These are phyloP conservation scores for Serrognathus titanus DNA, from an alignment of 2,888 invertebrate genomes.

Conservation along the genomic window DNA sequence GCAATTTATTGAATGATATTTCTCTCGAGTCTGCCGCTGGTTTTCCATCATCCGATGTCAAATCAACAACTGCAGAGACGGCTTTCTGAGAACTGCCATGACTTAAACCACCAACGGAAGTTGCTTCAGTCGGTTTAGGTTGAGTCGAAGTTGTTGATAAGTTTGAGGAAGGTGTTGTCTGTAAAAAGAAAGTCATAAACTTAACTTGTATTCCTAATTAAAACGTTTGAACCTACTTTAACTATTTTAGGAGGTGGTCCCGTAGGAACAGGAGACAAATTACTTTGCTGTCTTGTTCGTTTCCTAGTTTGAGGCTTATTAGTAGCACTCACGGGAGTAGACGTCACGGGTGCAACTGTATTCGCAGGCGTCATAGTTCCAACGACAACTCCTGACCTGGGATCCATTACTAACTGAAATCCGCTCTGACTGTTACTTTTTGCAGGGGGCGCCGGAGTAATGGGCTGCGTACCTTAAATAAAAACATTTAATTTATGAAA, in stretches of 20 bases:
- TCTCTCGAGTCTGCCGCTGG: constrained; percentile 66
- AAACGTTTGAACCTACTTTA: constrained; percentile 2
- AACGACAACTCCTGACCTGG: constrained; percentile 49
- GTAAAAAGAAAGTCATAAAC: constrained; percentile 2
- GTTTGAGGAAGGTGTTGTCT: constrained; percentile 15
- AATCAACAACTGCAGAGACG: constrained; percentile 54
- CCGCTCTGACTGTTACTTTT: constrained; percentile 22
- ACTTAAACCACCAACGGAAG: constrained; percentile 69
- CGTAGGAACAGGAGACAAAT: constrained; percentile 10
- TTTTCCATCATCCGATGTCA: constrained; percentile 59
- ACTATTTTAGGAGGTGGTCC: constrained; percentile 18
- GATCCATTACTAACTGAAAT: constrained; percentile 54
- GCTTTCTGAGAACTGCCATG: constrained; percentile 49
- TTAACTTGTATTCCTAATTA: too few species aligned
- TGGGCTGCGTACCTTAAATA: constrained; percentile 15
- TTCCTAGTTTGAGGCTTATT: constrained; percentile 14
- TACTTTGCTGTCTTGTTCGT: constrained; percentile 9
- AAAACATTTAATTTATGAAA: too few species aligned
- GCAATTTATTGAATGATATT: constrained; percentile 73
- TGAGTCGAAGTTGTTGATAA: constrained; percentile 23
- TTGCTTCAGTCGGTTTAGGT: constrained; percentile 66
- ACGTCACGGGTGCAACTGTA: not conserved
- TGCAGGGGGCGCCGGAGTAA: constrained; percentile 22
- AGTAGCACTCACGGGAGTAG: constrained; percentile 5
- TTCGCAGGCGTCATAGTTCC: constrained; percentile 42